These are phyloP conservation scores for Nebria brevicollis DNA, from an alignment of 2,888 invertebrate genomes.

Conservation along the genomic window DNA sequence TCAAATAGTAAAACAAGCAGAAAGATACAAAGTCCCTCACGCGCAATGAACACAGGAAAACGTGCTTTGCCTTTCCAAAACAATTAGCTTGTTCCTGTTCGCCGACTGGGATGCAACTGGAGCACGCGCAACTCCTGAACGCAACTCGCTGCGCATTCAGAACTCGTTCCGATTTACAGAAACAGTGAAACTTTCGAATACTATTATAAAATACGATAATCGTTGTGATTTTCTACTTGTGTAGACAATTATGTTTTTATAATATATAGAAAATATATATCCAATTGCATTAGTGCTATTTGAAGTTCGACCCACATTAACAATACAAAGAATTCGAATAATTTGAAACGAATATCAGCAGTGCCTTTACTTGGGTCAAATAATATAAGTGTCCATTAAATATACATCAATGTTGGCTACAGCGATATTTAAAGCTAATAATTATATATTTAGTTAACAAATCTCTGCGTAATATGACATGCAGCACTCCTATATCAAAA, in stretches of 20 bases:
- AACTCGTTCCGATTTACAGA: conserved; percentile 9
- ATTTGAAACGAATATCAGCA: too few species aligned
- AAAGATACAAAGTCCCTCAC: conserved; percentile 1
- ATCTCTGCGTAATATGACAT: too few species aligned
- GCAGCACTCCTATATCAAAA: too few species aligned
- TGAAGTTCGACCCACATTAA: too few species aligned
- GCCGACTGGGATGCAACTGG: conserved; percentile 33
- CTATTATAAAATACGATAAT: not conserved
- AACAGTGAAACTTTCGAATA: conserved; percentile 16
- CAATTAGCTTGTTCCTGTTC: conserved; percentile 37
- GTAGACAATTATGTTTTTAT: not conserved
- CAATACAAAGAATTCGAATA: too few species aligned
- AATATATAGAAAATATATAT: not conserved
- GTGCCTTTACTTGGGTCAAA: too few species aligned
- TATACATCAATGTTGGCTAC: too few species aligned
- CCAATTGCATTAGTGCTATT: too few species aligned
- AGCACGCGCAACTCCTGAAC: conserved; percentile 18
- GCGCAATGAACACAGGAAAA: not conserved
- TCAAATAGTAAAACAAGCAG: conserved; percentile 13
- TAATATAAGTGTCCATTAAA: too few species aligned
- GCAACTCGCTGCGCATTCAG: conserved; percentile 15
- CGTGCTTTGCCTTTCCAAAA: conserved; percentile 23
- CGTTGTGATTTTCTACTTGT: not conserved
- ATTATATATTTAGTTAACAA: too few species aligned
- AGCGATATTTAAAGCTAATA: too few species aligned